Base-by-base conservation (phyloP, 2,888 invertebrate species). In the Nyleta sp. region DNA sequence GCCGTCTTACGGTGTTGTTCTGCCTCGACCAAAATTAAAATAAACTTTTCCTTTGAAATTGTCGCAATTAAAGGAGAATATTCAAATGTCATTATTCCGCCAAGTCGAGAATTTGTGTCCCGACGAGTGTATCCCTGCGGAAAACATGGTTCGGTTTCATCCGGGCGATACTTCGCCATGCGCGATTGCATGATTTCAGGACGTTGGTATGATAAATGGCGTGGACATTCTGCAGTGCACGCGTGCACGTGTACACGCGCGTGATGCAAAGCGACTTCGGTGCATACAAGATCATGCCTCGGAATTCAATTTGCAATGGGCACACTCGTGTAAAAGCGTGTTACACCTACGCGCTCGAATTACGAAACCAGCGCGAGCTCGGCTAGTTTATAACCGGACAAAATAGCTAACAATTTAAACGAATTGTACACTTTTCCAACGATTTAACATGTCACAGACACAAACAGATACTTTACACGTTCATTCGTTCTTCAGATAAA, bases 161-260 rank as follows among this genome's bases (percentile, higher is more conserved):
- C 65, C 13, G 35, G 22, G 46, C 64, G 22, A 70, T 67, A 42
- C 52, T 24, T 62, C 44, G 68, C 74, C 73, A 65, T 57, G 46
- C 75, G 74, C 77, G 75, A 78, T 78, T 79, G 76, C 76, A 70
- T 68, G 62, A 74, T 84, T 82, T 80, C 78, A 78, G 83, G 80
- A 83, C 81, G 83, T 81, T 72, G 57, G 74, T 73, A 83, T 84
- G 84, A 85, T 86, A 84, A 86, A 86, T 85, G 81, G 81, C 80
- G 71, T 64, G 71, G 73, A 77, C 80, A 81, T 57, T 76, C 22
- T 53, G 48, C 50, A 22, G 44, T 52, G 52, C 24, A 48, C 42
- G 62, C 60, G 28, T 79, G 81, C 77, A 80, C 78, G 74, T 75
- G 57, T 70, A 64, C 40, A 31, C 20, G 68, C 81, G 82, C 65